Conservation (phyloP, 1,140 invertebrate genomes). For the Thalassaphorura encarpata region DNA sequence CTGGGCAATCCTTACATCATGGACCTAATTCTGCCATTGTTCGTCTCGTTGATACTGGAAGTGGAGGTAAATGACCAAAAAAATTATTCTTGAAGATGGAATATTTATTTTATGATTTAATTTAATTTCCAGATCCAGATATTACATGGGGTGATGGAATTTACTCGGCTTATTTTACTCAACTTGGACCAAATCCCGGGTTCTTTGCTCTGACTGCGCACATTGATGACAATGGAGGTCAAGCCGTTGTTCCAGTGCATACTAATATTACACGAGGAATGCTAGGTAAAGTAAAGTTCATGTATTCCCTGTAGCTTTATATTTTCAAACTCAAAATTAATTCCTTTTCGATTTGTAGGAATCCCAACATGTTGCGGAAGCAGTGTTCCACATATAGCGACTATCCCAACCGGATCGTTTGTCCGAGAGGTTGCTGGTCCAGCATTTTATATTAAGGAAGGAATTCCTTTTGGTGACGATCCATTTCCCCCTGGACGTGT, state of each 20-base stretch:
- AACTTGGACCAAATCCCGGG: constrained; percentile 33
- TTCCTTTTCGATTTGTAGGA: constrained; percentile 17
- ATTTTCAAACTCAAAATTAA: background rate
- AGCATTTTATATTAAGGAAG: constrained; percentile 31
- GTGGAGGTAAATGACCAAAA: constrained; percentile 21
- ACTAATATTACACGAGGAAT: constrained; percentile 27
- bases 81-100: background rate
- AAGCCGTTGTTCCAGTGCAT: constrained; percentile 31
- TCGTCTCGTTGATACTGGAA: constrained; percentile 30
- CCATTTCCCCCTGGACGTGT: constrained; percentile 34
- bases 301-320: background rate
- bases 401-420: constrained; percentile 33
- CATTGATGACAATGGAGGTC: constrained; percentile 32
- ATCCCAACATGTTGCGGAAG: constrained; percentile 34
- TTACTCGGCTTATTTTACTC: constrained; percentile 35
- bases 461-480: constrained; percentile 30
- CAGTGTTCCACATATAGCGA: constrained; percentile 33
- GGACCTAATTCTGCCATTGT: constrained; percentile 21
- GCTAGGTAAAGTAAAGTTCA: constrained; percentile 17
- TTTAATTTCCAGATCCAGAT: constrained; percentile 30
- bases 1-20: constrained; percentile 17
- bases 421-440: constrained; percentile 25
- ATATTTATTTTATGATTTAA: background rate
- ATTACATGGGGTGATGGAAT: constrained; percentile 33
- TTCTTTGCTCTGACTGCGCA: constrained; percentile 32